Conservation (phyloP, 2,888 invertebrate genomes). For the Lutraria lutraria region DNA sequence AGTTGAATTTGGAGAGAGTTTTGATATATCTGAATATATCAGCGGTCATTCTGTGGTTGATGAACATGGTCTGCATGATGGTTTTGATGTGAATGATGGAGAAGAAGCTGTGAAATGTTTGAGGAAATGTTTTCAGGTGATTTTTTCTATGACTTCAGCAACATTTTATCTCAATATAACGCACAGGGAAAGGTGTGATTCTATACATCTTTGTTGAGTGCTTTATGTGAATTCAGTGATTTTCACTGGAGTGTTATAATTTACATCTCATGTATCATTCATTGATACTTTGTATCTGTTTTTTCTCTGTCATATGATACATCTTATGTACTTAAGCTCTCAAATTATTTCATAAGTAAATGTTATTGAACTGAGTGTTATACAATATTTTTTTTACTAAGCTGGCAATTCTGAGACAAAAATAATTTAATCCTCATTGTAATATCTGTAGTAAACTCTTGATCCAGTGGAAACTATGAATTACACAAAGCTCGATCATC, state of each 20-base stretch:
- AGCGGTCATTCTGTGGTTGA: conserved; percentile 48
- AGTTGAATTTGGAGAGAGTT: conserved; percentile 50
- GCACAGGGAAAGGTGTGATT: not conserved
- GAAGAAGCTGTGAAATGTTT: conserved; percentile 79
- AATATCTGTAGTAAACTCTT: too few relatives aligned
- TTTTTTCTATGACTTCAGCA: not conserved
- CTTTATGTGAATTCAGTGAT: not conserved
- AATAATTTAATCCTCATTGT: too few relatives aligned
- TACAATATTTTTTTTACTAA: too few relatives aligned
- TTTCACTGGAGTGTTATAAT: not conserved
- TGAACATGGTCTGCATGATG: conserved; percentile 14
- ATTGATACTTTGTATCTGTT: too few relatives aligned
- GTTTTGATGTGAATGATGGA: conserved; percentile 78
- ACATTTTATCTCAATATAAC: not conserved
- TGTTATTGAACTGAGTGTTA: too few relatives aligned
- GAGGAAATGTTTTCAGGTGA: conserved; percentile 76
- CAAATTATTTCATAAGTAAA: too few relatives aligned
- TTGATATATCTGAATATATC: conserved; percentile 47
- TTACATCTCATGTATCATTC: too few relatives aligned
- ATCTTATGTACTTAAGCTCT: too few relatives aligned
- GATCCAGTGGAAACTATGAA: too few relatives aligned
- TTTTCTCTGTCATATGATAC: too few relatives aligned
- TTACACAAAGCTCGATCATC: too few relatives aligned
- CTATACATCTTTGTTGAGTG: not conserved
- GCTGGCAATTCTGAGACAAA: too few relatives aligned